phyloP scores from a whole-genome alignment of 2,888 invertebrate genomes.

The Dolichopus griseipennis region DNA sequence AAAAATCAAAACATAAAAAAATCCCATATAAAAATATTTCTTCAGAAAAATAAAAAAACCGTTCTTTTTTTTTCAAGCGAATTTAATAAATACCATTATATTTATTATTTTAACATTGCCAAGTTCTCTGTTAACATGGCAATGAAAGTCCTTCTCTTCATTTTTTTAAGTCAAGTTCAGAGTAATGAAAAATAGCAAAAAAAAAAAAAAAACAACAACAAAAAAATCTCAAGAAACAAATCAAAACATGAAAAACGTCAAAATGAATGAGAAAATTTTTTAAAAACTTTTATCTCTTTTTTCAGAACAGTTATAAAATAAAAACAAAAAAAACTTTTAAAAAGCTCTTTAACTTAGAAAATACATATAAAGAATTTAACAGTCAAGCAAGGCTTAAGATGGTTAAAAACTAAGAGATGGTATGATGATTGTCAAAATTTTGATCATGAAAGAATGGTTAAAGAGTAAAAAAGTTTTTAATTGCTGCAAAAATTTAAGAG shows the following conservation, averaged over 20 bases:
- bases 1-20: not conserved
- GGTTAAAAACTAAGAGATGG: no score
- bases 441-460: no score
- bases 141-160: slow-evolving; percentile 1
- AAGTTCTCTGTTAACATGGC: not conserved
- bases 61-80: not conserved
- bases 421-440: no score
- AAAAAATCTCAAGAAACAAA: not conserved
- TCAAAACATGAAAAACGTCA: no score
- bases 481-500: no score
- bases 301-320: not conserved
- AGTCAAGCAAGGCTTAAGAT: no score
- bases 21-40: not conserved
- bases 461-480: no score
- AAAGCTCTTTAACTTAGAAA: no score
- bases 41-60: not conserved
- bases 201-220: not conserved
- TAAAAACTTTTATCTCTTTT: not conserved
- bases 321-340: no score
- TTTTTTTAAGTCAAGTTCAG: not conserved
- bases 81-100: no score
- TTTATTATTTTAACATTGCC: no score
- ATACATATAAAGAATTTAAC: no score
- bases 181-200: not conserved
- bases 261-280: not conserved